Percentiles rank a stretch among this genome's conserved stretches.
Evolutionary conservation across 53 echinoderm and acorn worm genomes (phyloP).

Genomic region (Mesocentrotus franciscanus): DNA sequence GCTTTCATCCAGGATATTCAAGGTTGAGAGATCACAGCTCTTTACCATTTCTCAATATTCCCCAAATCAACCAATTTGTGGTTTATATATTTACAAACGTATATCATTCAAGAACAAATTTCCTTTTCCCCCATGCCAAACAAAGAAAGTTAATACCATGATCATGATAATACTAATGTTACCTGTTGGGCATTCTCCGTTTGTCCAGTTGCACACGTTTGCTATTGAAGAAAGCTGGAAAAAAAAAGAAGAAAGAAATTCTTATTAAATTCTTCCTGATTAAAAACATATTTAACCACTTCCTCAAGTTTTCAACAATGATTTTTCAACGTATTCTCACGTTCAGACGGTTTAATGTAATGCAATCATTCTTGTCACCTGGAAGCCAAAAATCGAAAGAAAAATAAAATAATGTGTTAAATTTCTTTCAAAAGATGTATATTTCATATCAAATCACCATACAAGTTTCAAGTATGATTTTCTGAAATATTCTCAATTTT

Average conservation of each 20-base stretch:
- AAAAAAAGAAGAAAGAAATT: background rate
- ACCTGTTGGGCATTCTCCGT: conserved; percentile 41
- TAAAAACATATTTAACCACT: too few species aligned
- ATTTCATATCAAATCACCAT: background rate
- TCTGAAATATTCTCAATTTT: background rate
- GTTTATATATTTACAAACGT: background rate
- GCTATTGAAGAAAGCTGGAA: conserved; percentile 51
- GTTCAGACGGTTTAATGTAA: too few species aligned
- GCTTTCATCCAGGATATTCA: too few species aligned
- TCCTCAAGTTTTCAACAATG: too few species aligned
- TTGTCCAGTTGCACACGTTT: conserved; percentile 58
- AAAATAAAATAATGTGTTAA: too few species aligned
- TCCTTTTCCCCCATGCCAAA: background rate
- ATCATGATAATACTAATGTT: background rate
- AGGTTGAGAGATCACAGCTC: too few species aligned
- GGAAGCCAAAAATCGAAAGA: too few species aligned
- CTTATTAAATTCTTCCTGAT: background rate
- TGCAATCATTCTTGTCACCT: too few species aligned
- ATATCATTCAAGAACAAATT: background rate
- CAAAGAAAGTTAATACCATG: background rate
- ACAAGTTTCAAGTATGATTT: background rate
- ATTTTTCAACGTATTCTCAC: too few species aligned
- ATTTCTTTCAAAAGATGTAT: background rate
- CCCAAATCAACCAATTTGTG: too few species aligned
- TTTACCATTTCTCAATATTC: too few species aligned